A percentile compares a stretch with the other conserved stretches of the same genome.
Evolutionary conservation across 1,140 invertebrate genomes (phyloP).

Genomic region (Trachymyrmex septentrionalis): DNA sequence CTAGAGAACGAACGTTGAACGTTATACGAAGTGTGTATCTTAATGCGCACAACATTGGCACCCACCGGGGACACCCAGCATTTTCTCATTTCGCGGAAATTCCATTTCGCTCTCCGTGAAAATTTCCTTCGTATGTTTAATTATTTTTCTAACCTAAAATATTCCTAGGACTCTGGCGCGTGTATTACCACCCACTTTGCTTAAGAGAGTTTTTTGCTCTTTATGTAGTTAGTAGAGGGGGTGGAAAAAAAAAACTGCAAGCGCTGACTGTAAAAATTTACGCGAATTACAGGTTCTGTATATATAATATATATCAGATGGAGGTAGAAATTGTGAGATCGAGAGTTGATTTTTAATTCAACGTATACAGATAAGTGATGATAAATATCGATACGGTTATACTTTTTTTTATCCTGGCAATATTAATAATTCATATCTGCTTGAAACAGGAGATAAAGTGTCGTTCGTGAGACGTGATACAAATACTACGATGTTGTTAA

Average conservation of each 20-base stretch:
- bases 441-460: conserved; percentile 5
- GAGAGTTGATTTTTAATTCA: conserved; percentile 25
- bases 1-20: conserved; percentile 17
- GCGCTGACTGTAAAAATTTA: background rate
- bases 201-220: conserved; percentile 14
- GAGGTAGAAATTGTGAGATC: background rate
- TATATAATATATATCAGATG: background rate
- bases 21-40: conserved; percentile 39
- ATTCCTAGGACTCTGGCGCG: conserved; percentile 3
- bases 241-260: background rate
- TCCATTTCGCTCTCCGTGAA: background rate
- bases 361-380: background rate
- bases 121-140: conserved; percentile 56
- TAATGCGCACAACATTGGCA: conserved; percentile 24
- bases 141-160: conserved; percentile 52
- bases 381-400: conserved; percentile 10
- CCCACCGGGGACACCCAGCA: conserved; percentile 29
- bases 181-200: conserved; percentile 39
- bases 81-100: conserved; percentile 59
- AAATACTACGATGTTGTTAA: conserved; percentile 23
- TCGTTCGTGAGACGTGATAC: conserved; percentile 5
- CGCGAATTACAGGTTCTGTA: background rate
- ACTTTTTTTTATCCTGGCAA: background rate
- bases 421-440: conserved; percentile 22
- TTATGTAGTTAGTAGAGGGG: background rate